Conservation (phyloP, 2,797 vertebrate genomes). For the Centroberyx gerrardi region DNA sequence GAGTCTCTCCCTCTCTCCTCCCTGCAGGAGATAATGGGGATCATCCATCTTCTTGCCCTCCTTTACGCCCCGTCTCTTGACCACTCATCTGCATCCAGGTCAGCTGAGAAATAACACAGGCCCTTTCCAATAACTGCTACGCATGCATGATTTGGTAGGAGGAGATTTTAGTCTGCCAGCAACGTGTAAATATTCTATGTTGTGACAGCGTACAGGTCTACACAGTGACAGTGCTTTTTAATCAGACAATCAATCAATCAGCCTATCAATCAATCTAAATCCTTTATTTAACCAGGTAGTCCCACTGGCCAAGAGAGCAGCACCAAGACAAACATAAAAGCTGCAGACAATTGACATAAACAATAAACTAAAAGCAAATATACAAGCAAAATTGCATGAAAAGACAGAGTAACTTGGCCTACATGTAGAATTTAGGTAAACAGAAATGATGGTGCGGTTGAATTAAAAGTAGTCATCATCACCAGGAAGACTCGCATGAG, state of each 20-base stretch:
- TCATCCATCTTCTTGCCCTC: slow-evolving; percentile 81
- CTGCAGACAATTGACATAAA: neutral
- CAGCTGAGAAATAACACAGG: slow-evolving; percentile 64
- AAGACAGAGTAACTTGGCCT: too few relatives aligned
- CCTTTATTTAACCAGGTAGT: neutral
- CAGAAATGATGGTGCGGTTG: too few relatives aligned
- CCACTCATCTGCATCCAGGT: slow-evolving; percentile 77
- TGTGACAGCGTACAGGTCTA: neutral
- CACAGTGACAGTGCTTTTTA: neutral
- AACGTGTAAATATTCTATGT: neutral
- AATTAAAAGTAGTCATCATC: too few relatives aligned
- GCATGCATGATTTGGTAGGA: slow-evolving; percentile 13
- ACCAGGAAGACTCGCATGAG: too few relatives aligned
- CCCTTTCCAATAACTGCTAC: slow-evolving; percentile 39
- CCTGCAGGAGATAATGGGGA: slow-evolving; percentile 75
- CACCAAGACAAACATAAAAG: too few relatives aligned
- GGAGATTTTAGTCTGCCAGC: slow-evolving; percentile 4
- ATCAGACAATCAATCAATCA: neutral
- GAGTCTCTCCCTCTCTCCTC: slow-evolving; percentile 64
- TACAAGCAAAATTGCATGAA: too few relatives aligned
- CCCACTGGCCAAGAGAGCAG: neutral
- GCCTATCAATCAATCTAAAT: neutral
- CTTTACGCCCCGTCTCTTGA: slow-evolving; percentile 71
- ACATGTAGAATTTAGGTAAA: too few relatives aligned
- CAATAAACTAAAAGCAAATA: too few relatives aligned